Percentiles rank a stretch among this genome's conserved stretches.
Evolutionary conservation across 1,140 invertebrate genomes (phyloP).

Genomic region (Atta cephalotes): DNA sequence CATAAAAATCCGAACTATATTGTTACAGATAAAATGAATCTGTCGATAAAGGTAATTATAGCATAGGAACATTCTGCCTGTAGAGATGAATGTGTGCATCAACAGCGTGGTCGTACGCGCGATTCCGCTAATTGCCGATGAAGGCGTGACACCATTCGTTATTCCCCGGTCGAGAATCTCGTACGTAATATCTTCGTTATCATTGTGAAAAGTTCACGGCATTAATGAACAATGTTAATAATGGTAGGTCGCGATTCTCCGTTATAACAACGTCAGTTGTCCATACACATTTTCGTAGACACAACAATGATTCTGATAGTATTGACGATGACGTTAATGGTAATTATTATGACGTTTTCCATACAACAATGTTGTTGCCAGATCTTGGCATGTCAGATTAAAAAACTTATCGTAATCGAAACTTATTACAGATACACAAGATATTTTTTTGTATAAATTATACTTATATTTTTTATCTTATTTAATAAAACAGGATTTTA

Average conservation of each 20-base stretch:
- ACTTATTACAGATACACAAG: background rate
- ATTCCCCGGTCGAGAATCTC: slow-evolving; percentile 31
- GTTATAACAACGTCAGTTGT: slow-evolving; percentile 9
- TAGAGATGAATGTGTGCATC: slow-evolving; percentile 54
- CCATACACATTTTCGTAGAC: slow-evolving; percentile 8
- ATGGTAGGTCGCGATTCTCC: slow-evolving; percentile 43
- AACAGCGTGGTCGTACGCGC: slow-evolving; percentile 36
- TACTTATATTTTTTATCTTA: background rate
- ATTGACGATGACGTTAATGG: slow-evolving; percentile 70
- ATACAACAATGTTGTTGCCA: background rate
- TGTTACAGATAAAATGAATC: slow-evolving; percentile 55
- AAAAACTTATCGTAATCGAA: background rate
- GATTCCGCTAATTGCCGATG: slow-evolving; percentile 50
- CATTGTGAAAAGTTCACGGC: slow-evolving; percentile 49
- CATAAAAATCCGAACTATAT: slow-evolving; percentile 44
- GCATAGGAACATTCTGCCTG: slow-evolving; percentile 13
- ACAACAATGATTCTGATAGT: slow-evolving; percentile 64
- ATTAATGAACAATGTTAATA: slow-evolving; percentile 62
- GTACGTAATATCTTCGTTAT: slow-evolving; percentile 38
- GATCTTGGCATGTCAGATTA: slow-evolving; percentile 17
- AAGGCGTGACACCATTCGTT: slow-evolving; percentile 45
- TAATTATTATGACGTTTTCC: slow-evolving; percentile 57
- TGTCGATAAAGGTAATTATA: slow-evolving; percentile 40
- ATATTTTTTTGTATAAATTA: background rate
- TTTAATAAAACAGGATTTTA: background rate